Percentiles rank a stretch among this genome's conserved stretches.
Conservation (phyloP, 1,140 invertebrate species). For the Drosophila repleta region DNA sequence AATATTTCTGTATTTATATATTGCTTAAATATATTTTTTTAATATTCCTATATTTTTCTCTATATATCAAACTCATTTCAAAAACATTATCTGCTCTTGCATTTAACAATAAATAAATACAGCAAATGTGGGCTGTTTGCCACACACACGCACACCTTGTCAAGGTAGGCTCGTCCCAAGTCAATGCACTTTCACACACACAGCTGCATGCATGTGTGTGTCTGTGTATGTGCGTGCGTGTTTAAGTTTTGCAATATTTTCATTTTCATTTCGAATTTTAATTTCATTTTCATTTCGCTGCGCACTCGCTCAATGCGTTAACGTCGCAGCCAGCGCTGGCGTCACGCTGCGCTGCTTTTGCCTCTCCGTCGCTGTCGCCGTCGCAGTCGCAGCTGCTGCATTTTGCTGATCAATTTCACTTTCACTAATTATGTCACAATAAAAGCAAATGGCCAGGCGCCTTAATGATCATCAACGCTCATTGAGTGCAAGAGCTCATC, state of each 20-base stretch:
- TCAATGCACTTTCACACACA: conserved; percentile 67
- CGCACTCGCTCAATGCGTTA: conserved; percentile 34
- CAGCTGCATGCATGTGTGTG: conserved; percentile 53
- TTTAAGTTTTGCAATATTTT: conserved; percentile 79
- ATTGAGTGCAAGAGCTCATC: conserved; percentile 5
- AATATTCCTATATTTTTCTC: too few species aligned
- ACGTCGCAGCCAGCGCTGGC: conserved; percentile 19
- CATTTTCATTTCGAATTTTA: conserved; percentile 75
- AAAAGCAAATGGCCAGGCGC: conserved; percentile 35
- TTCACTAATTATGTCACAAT: conserved; percentile 81
- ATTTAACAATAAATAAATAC: too few species aligned
- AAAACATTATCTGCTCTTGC: too few species aligned
- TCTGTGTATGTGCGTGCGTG: conserved; percentile 67
- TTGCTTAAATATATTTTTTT: too few species aligned
- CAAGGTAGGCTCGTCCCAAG: conserved; percentile 45
- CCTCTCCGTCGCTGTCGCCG: conserved; percentile 19
- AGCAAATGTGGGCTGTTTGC: conserved; percentile 61
- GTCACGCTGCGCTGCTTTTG: conserved; percentile 53
- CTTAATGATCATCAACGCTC: conserved; percentile 28
- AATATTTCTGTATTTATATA: neutral
- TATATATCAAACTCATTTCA: too few species aligned
- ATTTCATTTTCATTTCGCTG: conserved; percentile 64
- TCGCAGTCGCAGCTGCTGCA: conserved; percentile 5
- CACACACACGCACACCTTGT: conserved; percentile 13
- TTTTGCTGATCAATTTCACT: conserved; percentile 65